Conservation (phyloP, 2,113 vertebrate species). For the Calypte anna region DNA sequence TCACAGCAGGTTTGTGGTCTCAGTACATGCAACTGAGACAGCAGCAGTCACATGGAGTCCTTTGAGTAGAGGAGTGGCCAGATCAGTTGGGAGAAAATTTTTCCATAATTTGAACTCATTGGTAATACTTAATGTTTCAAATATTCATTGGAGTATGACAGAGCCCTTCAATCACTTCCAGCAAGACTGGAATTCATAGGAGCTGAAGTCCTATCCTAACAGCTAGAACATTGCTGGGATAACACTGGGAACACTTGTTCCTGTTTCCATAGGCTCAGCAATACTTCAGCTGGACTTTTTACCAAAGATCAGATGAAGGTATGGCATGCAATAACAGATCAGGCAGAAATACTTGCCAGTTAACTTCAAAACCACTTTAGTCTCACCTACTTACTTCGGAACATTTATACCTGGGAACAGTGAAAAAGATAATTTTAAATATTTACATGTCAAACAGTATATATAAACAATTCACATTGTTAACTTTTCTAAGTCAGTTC, state of each 20-base stretch:
- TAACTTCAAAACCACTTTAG: background rate
- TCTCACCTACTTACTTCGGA: background rate
- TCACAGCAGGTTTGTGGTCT: background rate
- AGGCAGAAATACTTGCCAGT: background rate
- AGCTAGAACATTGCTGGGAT: background rate
- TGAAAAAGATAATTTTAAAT: background rate
- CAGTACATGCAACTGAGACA: accelerated
- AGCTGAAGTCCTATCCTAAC: background rate
- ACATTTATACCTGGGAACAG: background rate
- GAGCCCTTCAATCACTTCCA: background rate
- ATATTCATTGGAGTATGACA: background rate
- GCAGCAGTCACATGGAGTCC: background rate
- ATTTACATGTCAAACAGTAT: background rate
- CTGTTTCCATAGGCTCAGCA: background rate
- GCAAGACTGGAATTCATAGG: background rate
- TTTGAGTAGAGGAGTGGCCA: background rate
- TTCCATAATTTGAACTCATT: background rate
- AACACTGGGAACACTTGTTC: background rate
- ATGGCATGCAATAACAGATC: background rate
- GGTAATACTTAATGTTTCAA: background rate
- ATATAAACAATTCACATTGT: background rate
- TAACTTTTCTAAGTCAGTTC: background rate
- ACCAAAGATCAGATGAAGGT: background rate
- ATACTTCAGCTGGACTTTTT: background rate
- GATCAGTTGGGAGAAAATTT: background rate